phyloP scores from a whole-genome alignment of 2,888 invertebrate species.

The Choreutis nemorana region DNA sequence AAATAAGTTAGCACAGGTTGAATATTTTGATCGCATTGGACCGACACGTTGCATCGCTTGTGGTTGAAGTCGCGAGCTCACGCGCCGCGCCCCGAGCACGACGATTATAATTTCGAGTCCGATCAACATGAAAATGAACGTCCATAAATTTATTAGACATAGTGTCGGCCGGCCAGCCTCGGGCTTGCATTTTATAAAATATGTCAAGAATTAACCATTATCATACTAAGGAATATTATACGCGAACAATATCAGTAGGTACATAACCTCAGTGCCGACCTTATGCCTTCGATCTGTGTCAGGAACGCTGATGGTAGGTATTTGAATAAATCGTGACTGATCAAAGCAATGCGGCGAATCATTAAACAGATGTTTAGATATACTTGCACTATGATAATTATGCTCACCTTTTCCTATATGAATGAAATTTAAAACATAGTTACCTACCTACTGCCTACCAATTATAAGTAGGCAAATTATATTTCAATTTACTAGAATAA shows the following conservation, averaged over 20 bases:
- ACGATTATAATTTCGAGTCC: slow-evolving; percentile 63
- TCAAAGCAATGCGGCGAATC: no score
- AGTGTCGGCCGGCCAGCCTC: slow-evolving; percentile 56
- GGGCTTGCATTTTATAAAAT: slow-evolving; percentile 60
- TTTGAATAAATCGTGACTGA: slow-evolving; percentile 25
- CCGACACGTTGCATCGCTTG: no score
- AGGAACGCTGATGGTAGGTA: no score
- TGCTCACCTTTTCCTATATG: no score
- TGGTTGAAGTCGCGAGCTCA: slow-evolving; percentile 34
- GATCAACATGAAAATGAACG: slow-evolving; percentile 64
- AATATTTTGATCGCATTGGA: no score
- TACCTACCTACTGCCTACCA: no score
- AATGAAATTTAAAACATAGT: no score
- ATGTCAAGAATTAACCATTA: slow-evolving; percentile 65
- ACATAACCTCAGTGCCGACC: slow-evolving; percentile 22
- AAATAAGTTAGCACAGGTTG: slow-evolving; percentile 1
- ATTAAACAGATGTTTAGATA: no score
- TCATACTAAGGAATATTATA: slow-evolving; percentile 49
- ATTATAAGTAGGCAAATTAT: no score
- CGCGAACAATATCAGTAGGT: slow-evolving; percentile 35
- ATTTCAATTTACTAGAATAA: no score
- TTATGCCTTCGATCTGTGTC: slow-evolving; percentile 26
- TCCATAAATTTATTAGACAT: slow-evolving; percentile 66
- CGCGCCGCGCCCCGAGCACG: slow-evolving; percentile 50
- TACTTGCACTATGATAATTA: no score